Base-by-base conservation (phyloP, 2,797 vertebrate genomes). In the Onychomys torridus region DNA sequence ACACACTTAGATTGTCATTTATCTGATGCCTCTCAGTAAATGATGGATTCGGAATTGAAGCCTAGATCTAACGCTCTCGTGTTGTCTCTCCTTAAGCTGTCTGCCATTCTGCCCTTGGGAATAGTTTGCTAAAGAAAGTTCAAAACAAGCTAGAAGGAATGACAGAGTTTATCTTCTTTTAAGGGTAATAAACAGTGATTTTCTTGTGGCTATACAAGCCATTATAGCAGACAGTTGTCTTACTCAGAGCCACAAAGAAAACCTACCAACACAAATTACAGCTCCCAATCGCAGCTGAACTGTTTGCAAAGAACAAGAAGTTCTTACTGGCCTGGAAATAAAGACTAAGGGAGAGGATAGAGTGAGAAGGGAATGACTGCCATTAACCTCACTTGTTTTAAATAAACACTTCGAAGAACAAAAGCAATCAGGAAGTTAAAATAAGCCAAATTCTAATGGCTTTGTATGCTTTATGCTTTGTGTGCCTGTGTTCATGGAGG, bases 301-400 rank as follows among this genome's bases (percentile, higher is more conserved):
- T 88, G 27, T 86, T 82, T 59, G 57, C 49, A 55, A 88, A 95
- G 83, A 95, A 97, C 46, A 73, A 43, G 10, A 85, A 92, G 71
- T 90, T 96, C 82, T 55, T 83, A 14, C 5, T 59, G 73, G 34
- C 59, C 5, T 79, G 49, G 73, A 90, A 96, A 92, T 76, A 92
- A 94, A 96, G 76, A 83, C 0, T 27, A 0, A 4, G 21, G 34
- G 76, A 76, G 34, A 73, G 13, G 32, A 69, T n/a, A 59, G 32
- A 81, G 93, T 43, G 14, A 73, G 40, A 81, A 40, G n/a, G 29
- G 5, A 46, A 14, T 40, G 29, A 81, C 78, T 89, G 63, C 79
- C 57, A 91, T 92, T 91, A 91, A 77, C 59, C 21, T 93, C 61
- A 43, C 34, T 94, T 89, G 94, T 95, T 93, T 95, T 67, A 94